Conservation (phyloP, 2,888 invertebrate species). For the Drosophila ustulata region DNA sequence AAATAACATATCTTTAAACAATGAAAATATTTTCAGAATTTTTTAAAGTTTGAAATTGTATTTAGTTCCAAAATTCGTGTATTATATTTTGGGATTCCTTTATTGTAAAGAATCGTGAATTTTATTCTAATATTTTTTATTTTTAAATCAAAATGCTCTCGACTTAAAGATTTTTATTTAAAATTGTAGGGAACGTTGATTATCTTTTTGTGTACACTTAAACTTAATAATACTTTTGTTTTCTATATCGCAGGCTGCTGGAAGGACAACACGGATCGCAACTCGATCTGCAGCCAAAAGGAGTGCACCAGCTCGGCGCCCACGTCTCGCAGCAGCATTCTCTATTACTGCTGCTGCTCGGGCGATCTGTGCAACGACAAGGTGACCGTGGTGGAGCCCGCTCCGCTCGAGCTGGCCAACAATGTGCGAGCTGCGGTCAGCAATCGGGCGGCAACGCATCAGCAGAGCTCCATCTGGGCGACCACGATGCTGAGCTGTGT, state of each 20-base stretch:
- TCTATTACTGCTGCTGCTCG: conserved; percentile 93
- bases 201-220: too few species aligned
- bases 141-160: too few species aligned
- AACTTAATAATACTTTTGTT: too few species aligned
- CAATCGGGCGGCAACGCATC: conserved; percentile 59
- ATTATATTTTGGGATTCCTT: too few species aligned
- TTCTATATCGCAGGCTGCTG: conserved; percentile 85
- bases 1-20: too few species aligned
- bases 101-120: too few species aligned
- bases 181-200: too few species aligned
- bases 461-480: conserved; percentile 59
- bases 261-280: conserved; percentile 86
- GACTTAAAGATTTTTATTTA: too few species aligned
- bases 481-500: conserved; percentile 59
- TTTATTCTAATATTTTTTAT: too few species aligned
- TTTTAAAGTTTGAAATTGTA: too few species aligned
- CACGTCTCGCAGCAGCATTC: conserved; percentile 82
- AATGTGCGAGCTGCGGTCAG: conserved; percentile 48
- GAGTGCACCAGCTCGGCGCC: conserved; percentile 87
- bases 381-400: conserved; percentile 80
- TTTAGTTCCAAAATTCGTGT: too few species aligned
- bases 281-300: conserved; percentile 86
- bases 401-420: conserved; percentile 80
- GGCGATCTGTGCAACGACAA: conserved; percentile 91
- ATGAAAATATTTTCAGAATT: too few species aligned